Evolutionary conservation across 2,113 vertebrate genomes (phyloP).

Genomic region (Pipa parva): DNA sequence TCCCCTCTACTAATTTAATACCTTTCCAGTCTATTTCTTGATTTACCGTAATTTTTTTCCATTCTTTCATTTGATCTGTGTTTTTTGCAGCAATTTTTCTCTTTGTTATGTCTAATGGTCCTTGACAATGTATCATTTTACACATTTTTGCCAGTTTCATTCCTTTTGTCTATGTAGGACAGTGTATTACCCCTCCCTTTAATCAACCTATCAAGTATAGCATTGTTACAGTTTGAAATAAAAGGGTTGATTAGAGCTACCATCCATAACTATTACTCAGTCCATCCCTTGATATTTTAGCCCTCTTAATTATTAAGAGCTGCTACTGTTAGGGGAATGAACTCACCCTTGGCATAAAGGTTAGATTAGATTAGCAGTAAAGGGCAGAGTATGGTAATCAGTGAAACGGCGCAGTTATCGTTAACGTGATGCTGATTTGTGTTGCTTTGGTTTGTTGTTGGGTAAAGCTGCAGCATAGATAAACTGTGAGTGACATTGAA

Average conservation of each 20-base stretch:
- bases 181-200: background rate
- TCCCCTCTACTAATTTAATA: too few species aligned
- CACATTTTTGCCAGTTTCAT: background rate
- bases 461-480: too few species aligned
- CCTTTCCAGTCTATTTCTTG: background rate
- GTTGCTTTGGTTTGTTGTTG: background rate
- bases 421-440: constrained; percentile 1
- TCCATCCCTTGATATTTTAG: constrained; percentile 17
- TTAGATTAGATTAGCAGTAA: constrained; percentile 37
- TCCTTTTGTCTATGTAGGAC: background rate
- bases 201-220: constrained; percentile 4
- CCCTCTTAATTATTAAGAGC: background rate
- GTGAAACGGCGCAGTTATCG: constrained; percentile 31
- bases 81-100: background rate
- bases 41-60: background rate
- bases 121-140: background rate
- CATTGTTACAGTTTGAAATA: constrained; percentile 10
- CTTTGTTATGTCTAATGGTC: background rate
- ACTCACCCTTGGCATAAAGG: constrained; percentile 36
- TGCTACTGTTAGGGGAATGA: constrained; percentile 18
- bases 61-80: background rate
- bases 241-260: constrained; percentile 21
- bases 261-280: constrained; percentile 31
- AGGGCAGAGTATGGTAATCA: constrained; percentile 34
- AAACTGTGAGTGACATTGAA: too few species aligned